phyloP scores from a whole-genome alignment of 2,888 invertebrate species.

The Drosophila niveifrons region DNA sequence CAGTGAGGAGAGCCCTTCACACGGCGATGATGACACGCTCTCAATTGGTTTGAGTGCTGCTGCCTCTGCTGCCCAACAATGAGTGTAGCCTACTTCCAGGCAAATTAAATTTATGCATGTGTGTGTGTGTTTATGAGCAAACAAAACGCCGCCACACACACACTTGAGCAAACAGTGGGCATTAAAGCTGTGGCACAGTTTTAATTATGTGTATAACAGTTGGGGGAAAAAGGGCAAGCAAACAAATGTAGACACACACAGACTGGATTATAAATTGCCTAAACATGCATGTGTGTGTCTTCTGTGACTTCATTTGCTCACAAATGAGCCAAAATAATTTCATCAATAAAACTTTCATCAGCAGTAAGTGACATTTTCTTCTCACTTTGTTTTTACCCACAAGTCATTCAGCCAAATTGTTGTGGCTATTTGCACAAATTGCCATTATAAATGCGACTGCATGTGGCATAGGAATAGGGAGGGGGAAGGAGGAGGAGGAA shows the following conservation, averaged over 20 bases:
- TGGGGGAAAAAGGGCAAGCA: conserved; percentile 35
- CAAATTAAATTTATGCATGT: conserved; percentile 57
- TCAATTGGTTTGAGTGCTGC: conserved; percentile 61
- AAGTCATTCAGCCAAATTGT: conserved; percentile 57
- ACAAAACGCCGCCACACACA: conserved; percentile 50
- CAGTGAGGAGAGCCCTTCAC: conserved; percentile 37
- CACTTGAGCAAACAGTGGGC: conserved; percentile 69
- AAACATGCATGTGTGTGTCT: conserved; percentile 24
- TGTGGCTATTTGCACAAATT: conserved; percentile 71
- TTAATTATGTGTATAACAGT: conserved; percentile 63
- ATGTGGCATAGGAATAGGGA: conserved; percentile 5
- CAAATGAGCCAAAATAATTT: conserved; percentile 9
- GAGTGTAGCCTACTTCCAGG: conserved; percentile 71
- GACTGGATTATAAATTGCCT: conserved; percentile 43
- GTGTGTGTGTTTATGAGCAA: conserved; percentile 43
- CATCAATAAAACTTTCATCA: conserved; percentile 73
- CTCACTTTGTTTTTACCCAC: neutral
- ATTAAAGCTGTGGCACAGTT: conserved; percentile 58
- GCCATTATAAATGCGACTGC: conserved; percentile 59
- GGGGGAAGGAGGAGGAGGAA: neutral
- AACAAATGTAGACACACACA: neutral
- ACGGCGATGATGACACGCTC: conserved; percentile 60
- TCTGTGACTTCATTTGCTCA: conserved; percentile 67
- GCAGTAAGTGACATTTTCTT: conserved; percentile 38
- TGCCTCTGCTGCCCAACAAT: conserved; percentile 32